phyloP scores from a whole-genome alignment of 2,797 vertebrate species.

The Enteromius unitaeniatus region DNA sequence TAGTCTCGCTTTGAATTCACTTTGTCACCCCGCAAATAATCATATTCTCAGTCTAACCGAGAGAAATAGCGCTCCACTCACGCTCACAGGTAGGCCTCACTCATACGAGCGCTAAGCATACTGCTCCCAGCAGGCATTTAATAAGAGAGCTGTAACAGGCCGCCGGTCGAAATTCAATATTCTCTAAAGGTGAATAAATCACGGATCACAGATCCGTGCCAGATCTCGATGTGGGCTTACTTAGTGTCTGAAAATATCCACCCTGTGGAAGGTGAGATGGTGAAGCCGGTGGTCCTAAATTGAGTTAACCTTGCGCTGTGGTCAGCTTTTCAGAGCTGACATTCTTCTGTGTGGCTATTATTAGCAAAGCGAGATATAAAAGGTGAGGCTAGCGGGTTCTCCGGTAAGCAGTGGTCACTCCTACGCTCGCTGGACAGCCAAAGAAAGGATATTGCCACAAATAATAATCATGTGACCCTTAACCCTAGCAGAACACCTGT shows the following conservation, averaged over 20 bases:
- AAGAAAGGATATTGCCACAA: not conserved
- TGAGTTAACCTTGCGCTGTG: conserved; percentile 32
- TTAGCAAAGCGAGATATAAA: conserved; percentile 12
- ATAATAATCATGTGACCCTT: conserved; percentile 4
- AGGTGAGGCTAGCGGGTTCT: conserved; percentile 3
- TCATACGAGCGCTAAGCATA: not conserved
- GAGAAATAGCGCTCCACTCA: not conserved
- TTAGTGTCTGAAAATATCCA: conserved; percentile 13
- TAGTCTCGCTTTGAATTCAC: not conserved
- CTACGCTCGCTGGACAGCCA: not conserved
- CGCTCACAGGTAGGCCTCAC: not conserved
- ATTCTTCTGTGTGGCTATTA: not conserved
- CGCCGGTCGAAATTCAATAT: conserved; percentile 46
- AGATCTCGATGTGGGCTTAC: conserved; percentile 24
- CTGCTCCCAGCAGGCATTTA: conserved; percentile 45
- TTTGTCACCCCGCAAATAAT: not conserved
- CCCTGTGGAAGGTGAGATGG: not conserved
- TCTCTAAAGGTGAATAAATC: conserved; percentile 51
- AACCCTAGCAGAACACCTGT: not conserved
- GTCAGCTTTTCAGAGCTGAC: not conserved
- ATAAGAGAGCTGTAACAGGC: conserved; percentile 40
- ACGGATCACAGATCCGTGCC: not conserved
- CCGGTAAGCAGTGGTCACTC: not conserved
- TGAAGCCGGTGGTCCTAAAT: conserved; percentile 25
- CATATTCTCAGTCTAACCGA: not conserved